Evolutionary conservation across 2,113 vertebrate species (phyloP).

Genomic region (Sander lucioperca): DNA sequence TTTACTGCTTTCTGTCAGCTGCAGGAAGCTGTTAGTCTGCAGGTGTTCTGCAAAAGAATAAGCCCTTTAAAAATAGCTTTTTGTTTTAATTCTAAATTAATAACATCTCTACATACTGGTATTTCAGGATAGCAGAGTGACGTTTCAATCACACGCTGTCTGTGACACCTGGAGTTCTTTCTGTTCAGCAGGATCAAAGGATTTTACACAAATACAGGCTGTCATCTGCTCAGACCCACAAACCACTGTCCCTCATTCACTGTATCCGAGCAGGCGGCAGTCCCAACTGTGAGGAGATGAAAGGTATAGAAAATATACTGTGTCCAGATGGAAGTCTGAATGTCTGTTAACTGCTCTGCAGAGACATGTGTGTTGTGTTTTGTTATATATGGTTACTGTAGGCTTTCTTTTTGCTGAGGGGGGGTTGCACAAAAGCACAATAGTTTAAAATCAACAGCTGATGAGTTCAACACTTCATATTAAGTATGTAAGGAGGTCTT

Average conservation of each 20-base stretch:
- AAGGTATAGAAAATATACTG: slow-evolving; percentile 32
- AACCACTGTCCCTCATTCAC: slow-evolving; percentile 34
- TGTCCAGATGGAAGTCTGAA: neutral
- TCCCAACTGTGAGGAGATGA: slow-evolving; percentile 51
- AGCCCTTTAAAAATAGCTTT: neutral
- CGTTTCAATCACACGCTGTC: slow-evolving; percentile 21
- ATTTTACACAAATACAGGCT: slow-evolving; percentile 50
- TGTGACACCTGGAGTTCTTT: slow-evolving; percentile 74
- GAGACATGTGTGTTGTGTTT: slow-evolving; percentile 2
- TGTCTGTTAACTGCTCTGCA: slow-evolving; percentile 7
- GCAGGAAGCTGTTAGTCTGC: neutral
- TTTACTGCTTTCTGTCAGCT: neutral
- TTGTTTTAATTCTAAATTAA: neutral
- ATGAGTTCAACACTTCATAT: neutral
- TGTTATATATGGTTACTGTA: neutral
- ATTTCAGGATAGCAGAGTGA: slow-evolving; percentile 32
- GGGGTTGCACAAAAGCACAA: neutral
- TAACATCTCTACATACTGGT: neutral
- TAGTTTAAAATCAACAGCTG: slow-evolving; percentile 1
- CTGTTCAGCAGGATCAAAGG: slow-evolving; percentile 74
- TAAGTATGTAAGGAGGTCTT: neutral
- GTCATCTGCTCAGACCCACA: slow-evolving; percentile 65
- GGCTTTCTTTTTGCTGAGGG: neutral
- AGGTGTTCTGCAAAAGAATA: slow-evolving; percentile 7
- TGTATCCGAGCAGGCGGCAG: slow-evolving; percentile 38